These are phyloP conservation scores for Hypomecis atomaria DNA, from an alignment of 2,888 invertebrate genomes.

Conservation along the genomic window DNA sequence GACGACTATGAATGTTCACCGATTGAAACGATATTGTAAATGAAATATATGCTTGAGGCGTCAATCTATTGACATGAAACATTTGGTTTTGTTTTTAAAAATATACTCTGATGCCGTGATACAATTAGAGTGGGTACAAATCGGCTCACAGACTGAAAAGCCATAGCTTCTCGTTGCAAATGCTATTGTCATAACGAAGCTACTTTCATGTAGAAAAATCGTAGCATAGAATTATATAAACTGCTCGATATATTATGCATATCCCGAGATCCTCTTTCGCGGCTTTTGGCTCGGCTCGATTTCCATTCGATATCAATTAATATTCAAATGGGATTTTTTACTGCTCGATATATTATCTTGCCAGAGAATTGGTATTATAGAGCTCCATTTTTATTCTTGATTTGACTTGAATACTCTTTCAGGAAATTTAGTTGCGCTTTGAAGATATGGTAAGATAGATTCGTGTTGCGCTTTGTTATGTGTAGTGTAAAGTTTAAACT, in stretches of 20 bases:
- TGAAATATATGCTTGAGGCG: too few species aligned
- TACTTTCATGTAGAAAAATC: conserved; percentile 6
- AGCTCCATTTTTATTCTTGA: conserved; percentile 27
- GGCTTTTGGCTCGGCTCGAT: conserved; percentile 42
- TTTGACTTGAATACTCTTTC: background rate
- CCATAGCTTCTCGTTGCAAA: background rate
- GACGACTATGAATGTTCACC: too few species aligned
- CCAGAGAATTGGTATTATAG: conserved; percentile 45
- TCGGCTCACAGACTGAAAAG: background rate
- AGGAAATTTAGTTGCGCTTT: too few species aligned
- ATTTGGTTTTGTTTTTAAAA: too few species aligned
- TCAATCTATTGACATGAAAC: too few species aligned
- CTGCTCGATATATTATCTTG: conserved; percentile 31
- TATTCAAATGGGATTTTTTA: conserved; percentile 58
- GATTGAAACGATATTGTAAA: too few species aligned
- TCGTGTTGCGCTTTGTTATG: too few species aligned
- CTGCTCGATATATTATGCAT: conserved; percentile 25
- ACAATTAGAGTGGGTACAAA: background rate
- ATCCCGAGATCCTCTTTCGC: conserved; percentile 25
- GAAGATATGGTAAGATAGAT: too few species aligned
- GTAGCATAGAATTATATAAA: conserved; percentile 3
- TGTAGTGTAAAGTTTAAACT: too few species aligned
- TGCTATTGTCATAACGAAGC: background rate
- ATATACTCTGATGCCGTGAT: too few species aligned
- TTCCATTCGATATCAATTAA: conserved; percentile 59